These are phyloP conservation scores for Vanessa atalanta DNA, from an alignment of 1,140 invertebrate species.

Conservation along the genomic window DNA sequence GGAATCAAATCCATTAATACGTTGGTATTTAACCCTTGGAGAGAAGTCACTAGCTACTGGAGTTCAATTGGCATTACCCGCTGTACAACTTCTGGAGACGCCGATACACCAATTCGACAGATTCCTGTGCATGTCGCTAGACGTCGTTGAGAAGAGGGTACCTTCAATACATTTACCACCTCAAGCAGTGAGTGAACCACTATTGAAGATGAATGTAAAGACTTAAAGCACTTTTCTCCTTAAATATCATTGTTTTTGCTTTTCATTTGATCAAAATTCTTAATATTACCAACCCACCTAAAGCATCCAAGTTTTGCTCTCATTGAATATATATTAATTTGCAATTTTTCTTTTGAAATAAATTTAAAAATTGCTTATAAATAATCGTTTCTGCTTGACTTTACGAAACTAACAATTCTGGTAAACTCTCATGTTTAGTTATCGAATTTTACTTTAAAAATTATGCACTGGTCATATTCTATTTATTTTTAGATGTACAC, in stretches of 20 bases:
- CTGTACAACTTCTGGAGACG: conserved; percentile 84
- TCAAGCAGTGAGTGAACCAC: conserved; percentile 83
- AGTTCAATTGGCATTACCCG: conserved; percentile 85
- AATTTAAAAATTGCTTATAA: no score
- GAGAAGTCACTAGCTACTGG: conserved; percentile 85
- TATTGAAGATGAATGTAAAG: conserved; percentile 14
- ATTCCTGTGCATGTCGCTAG: conserved; percentile 88
- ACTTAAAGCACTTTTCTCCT: not conserved
- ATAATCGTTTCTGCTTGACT: no score
- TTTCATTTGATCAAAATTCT: not conserved
- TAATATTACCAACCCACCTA: no score
- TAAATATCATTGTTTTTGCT: not conserved
- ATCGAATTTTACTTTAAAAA: not conserved
- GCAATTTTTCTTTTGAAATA: no score
- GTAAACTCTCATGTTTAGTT: no score
- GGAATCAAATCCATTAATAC: conserved; percentile 85
- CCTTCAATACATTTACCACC: conserved; percentile 88
- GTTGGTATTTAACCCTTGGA: conserved; percentile 87
- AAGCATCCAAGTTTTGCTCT: no score
- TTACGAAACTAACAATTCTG: no score
- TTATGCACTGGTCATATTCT: not conserved
- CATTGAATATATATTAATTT: no score
- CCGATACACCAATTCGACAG: conserved; percentile 87
- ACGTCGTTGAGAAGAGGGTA: conserved; percentile 88
- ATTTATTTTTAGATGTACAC: conserved; percentile 84